A percentile compares a stretch with the other conserved stretches of the same genome.
phyloP scores from a whole-genome alignment of 2,888 invertebrate species.

The Petrolisthes cinctipes region DNA sequence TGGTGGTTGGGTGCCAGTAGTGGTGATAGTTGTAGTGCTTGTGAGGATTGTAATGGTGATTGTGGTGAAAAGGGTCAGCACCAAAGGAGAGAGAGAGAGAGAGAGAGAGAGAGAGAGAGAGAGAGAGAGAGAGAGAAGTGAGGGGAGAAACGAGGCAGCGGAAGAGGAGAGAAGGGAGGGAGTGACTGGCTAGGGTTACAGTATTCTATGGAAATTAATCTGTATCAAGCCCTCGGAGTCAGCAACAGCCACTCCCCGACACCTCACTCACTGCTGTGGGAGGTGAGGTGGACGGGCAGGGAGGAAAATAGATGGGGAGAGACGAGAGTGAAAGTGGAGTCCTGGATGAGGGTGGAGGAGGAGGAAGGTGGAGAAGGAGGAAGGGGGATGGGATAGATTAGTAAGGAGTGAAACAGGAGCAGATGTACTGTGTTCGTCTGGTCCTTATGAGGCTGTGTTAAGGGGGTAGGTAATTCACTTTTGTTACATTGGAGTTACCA shows the following conservation, averaged over 20 bases:
- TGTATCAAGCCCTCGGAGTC: not conserved
- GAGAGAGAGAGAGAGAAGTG: not conserved
- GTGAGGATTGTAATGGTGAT: constrained; percentile 17
- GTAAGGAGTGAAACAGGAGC: not conserved
- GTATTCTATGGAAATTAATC: constrained; percentile 10
- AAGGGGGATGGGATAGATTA: not conserved
- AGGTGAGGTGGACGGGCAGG: not conserved
- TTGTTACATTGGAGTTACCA: too few species aligned
- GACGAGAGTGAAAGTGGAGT: not conserved
- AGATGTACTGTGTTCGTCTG: too few species aligned
- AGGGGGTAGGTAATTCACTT: too few species aligned
- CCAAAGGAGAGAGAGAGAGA: constrained; percentile 11
- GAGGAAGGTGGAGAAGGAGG: not conserved
- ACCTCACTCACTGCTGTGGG: not conserved
- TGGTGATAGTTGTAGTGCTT: not conserved
- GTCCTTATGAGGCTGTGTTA: too few species aligned
- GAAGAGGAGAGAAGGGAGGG: not conserved
- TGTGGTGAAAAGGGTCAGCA: not conserved
- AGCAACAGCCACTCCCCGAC: not conserved
- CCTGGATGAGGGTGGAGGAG: not conserved
- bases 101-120: constrained; percentile 3
- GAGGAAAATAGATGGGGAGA: too few species aligned
- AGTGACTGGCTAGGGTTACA: not conserved
- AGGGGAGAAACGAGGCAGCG: not conserved
- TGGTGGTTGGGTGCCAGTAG: too few species aligned